Evolutionary conservation across 2,888 invertebrate species (phyloP).

Genomic region (Blera fallax): DNA sequence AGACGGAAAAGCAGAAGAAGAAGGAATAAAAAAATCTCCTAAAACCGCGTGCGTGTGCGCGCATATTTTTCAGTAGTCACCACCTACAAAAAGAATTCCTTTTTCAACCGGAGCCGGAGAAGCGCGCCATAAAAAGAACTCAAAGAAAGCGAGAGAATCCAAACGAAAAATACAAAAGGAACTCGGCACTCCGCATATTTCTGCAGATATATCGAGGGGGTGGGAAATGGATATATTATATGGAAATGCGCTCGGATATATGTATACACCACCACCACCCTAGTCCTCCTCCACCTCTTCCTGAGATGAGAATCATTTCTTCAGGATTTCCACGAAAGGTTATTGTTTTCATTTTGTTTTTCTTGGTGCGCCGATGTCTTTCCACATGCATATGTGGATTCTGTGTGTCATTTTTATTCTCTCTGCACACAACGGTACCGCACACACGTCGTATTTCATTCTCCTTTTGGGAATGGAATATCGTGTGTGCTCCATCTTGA

Average conservation of each 20-base stretch:
- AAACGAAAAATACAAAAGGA: slow-evolving; percentile 33
- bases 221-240: too few relatives aligned
- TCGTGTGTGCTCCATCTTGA: slow-evolving; percentile 25
- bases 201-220: slow-evolving; percentile 7
- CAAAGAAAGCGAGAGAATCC: slow-evolving; percentile 15
- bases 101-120: neutral
- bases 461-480: slow-evolving; percentile 21
- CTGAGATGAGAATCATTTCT: neutral
- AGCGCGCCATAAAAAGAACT: neutral
- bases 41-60: slow-evolving; percentile 68
- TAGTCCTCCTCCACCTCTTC: neutral
- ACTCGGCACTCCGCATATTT: neutral
- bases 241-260: neutral
- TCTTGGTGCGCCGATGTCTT: slow-evolving; percentile 6
- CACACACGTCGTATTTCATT: slow-evolving; percentile 40
- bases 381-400: neutral
- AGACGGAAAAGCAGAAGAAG: neutral
- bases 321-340: slow-evolving; percentile 25
- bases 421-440: neutral
- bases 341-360: slow-evolving; percentile 56
- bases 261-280: neutral
- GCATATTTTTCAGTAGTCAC: slow-evolving; percentile 66
- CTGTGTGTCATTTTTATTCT: slow-evolving; percentile 10
- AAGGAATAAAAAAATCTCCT: neutral
- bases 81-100: slow-evolving; percentile 49